phyloP scores from a whole-genome alignment of 2,113 vertebrate species.

The Oncorhynchus clarkii region DNA sequence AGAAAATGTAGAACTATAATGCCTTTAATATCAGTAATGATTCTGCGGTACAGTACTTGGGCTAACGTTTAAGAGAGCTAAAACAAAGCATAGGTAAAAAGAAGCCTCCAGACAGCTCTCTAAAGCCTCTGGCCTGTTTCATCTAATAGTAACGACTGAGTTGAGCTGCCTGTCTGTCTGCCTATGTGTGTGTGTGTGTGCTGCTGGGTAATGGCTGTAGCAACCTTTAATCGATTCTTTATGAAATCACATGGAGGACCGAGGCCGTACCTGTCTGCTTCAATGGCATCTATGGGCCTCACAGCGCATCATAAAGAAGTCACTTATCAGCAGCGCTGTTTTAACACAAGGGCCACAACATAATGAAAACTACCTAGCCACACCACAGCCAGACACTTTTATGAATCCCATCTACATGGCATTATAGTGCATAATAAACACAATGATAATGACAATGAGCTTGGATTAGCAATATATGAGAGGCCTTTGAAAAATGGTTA shows the following conservation, averaged over 20 bases:
- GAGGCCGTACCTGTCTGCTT: not conserved
- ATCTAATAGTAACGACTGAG: not conserved
- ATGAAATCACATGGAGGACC: not conserved
- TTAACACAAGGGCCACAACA: not conserved
- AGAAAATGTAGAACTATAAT: not conserved
- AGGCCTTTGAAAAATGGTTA: not conserved
- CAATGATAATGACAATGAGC: not conserved
- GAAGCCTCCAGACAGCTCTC: not conserved
- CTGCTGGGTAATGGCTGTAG: not conserved
- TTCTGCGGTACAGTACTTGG: not conserved
- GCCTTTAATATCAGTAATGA: not conserved
- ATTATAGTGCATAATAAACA: slow-evolving; percentile 17
- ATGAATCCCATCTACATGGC: not conserved
- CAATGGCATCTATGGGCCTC: slow-evolving; percentile 42
- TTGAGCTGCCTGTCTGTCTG: not conserved
- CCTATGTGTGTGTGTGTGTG: not conserved
- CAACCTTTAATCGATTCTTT: slow-evolving; percentile 4
- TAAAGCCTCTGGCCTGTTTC: not conserved
- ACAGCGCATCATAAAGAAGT: slow-evolving; percentile 40
- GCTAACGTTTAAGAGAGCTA: not conserved
- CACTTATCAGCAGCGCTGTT: slow-evolving; percentile 22
- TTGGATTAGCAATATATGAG: slow-evolving; percentile 8
- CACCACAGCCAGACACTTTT: not conserved
- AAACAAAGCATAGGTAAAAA: not conserved
- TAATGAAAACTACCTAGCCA: not conserved